Evolutionary conservation across 2,797 vertebrate species (phyloP), one percentile per base, ranked within the genome.

Genomic region (Pelodytes ibericus): DNA sequence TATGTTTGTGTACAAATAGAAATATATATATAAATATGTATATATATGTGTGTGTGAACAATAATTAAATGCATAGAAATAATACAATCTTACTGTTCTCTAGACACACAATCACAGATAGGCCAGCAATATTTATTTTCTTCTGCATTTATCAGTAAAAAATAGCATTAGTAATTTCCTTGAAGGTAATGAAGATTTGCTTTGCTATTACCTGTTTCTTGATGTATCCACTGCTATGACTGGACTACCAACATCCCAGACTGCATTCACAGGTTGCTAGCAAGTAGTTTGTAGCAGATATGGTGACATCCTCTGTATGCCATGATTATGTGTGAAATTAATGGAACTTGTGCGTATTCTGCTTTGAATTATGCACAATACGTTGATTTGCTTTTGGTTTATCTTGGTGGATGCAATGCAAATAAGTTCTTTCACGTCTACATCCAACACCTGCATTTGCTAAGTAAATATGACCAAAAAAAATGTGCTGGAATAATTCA

Each of bases 301-400:
- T 77, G 56, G 5, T 83, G 53, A 29, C 82, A 64, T 44, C 72
- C 64, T 79, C 41, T 63, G 81, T 64, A 81, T 76, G 72, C 81
- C 61, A 86, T 72, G 81, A 82, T 82, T 72, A 71, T 77, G 84
- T 79, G 41, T 81, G 71, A 80, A n/a, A 74, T 77, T 75, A 80
- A 60, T 71, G 29, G 30, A 60, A 24, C 62, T 61, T 56, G 8
- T 61, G 20, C 36, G 18, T 66, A 61, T 29, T 33, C 44, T 62
- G 13, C 18, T 69, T 61, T 66, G 22, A 72, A 56, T 78, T 51
- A 64, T 30, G 20, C 31, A 24, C 58, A 83, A 49, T 81, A 83
- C 24, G 58, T 80, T 72, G 20, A 31, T 82, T 83, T 81, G 59
- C 15, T 84, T 87, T 84, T 82, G 58, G 41, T 80, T 66, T 70